Base-by-base conservation (phyloP, 2,797 vertebrate genomes). In the Lateolabrax maculatus region DNA sequence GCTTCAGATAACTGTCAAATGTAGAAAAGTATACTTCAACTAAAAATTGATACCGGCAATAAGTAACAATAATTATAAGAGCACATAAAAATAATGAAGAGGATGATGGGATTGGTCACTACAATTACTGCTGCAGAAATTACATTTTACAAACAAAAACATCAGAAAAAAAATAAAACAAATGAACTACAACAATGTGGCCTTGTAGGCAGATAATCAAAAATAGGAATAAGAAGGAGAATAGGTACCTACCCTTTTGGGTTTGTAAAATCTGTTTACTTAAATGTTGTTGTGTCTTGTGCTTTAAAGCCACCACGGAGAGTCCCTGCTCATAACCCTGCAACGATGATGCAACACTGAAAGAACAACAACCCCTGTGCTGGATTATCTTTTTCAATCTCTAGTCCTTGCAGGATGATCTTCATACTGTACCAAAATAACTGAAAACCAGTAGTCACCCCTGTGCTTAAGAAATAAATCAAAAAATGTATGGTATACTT, bases 1-100 rank as follows among this genome's bases (percentile, higher is more conserved):
- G 75, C 34, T 70, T 31, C 55, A 56, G 52, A 16, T 49, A 68
- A 44, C n/a, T 7, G 23, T 53, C 43, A 63, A 58, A 46, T 1
- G 5, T n/a, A 58, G 41, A 25, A 39, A 46, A 49, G 27, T 9
- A n/a, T 27, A 15, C 6, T 39, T 9, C 48, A 72, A 70, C 12
- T 52, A 4, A 51, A 44, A 43, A n/a, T n/a, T n/a, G n/a, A n/a
- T n/a, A n/a, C n/a, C n/a, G n/a, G n/a, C n/a, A n/a, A n/a, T n/a
- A n/a, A 71, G 43, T 21, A 34, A 34, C 31, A 34, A 6, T n/a
- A n/a, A n/a, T n/a, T n/a, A n/a, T n/a, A 34, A 34, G 31, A 34
- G 6, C 3, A 25, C 2, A 58, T 13, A 36, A 16, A 39, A 21
- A 15, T 46, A 5, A 27, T 7, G 16, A 49, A 2, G 9, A 15